Percentiles rank a stretch among this genome's conserved stretches.
Evolutionary conservation across 2,113 vertebrate species (phyloP).

Genomic region (Ctenomys sociabilis): DNA sequence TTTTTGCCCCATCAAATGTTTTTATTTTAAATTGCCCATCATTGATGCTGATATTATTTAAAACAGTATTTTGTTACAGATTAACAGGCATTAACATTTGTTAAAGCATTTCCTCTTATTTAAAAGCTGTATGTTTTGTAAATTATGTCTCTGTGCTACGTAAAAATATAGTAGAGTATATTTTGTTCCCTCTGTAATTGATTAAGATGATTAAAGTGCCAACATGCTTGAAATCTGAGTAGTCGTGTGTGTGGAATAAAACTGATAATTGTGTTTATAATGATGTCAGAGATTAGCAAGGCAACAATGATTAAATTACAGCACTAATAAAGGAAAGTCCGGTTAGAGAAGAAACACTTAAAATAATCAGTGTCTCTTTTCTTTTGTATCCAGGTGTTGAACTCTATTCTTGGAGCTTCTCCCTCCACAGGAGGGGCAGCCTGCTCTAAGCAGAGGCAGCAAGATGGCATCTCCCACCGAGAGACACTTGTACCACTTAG

Average conservation of each 20-base stretch:
- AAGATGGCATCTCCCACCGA: conserved; percentile 60
- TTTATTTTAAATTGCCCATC: neutral
- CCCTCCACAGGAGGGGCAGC: conserved; percentile 38
- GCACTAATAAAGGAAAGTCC: conserved; percentile 9
- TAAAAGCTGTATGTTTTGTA: conserved; percentile 2
- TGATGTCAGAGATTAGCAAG: neutral
- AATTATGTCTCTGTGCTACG: neutral
- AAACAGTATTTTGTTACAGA: neutral
- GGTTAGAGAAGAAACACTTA: conserved; percentile 15
- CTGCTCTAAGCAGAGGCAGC: neutral
- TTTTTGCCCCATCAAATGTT: neutral
- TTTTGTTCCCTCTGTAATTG: neutral
- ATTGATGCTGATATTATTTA: neutral
- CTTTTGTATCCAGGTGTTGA: conserved; percentile 62
- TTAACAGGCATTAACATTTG: neutral
- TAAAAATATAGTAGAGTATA: neutral
- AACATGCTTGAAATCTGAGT: neutral
- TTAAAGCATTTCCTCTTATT: neutral
- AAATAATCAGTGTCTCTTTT: conserved; percentile 28
- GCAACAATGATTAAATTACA: neutral
- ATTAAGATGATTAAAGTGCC: neutral
- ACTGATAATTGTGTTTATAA: neutral
- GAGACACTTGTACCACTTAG: conserved; percentile 59
- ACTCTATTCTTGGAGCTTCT: conserved; percentile 41
- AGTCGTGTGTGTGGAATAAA: neutral